Evolutionary conservation across 1,140 invertebrate genomes (phyloP).

Genomic region (Theocolax elegans): DNA sequence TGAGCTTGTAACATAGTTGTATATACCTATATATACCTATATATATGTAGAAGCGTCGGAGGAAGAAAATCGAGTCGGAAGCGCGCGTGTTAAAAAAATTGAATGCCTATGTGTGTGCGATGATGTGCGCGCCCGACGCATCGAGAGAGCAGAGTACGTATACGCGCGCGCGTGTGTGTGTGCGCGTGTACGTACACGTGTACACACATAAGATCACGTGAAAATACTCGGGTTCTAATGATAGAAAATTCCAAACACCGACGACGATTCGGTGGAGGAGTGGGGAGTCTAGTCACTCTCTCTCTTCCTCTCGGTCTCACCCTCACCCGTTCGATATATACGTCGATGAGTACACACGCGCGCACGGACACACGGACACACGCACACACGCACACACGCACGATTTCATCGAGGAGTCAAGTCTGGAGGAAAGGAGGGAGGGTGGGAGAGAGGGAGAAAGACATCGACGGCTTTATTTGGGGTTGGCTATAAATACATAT

Average conservation of each 20-base stretch:
- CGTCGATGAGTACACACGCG: too few species aligned
- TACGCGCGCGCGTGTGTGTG: neutral
- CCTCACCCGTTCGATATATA: too few species aligned
- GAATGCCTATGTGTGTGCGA: too few species aligned
- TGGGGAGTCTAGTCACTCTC: slow-evolving; percentile 11
- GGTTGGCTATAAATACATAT: slow-evolving; percentile 45
- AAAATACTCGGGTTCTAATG: slow-evolving; percentile 46
- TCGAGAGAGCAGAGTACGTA: neutral
- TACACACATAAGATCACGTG: slow-evolving; percentile 28
- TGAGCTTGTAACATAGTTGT: slow-evolving; percentile 3
- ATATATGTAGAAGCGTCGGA: too few species aligned
- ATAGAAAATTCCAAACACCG: slow-evolving; percentile 45
- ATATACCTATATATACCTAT: too few species aligned
- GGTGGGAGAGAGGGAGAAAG: neutral
- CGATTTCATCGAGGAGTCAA: slow-evolving; percentile 36
- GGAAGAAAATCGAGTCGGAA: too few species aligned
- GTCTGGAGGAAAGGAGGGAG: slow-evolving; percentile 5
- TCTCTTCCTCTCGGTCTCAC: slow-evolving; percentile 35
- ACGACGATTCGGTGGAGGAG: slow-evolving; percentile 29
- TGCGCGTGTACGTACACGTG: neutral
- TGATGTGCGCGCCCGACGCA: too few species aligned
- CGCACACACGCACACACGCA: too few species aligned
- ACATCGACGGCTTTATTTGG: slow-evolving; percentile 42
- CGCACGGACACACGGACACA: too few species aligned
- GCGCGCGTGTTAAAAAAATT: too few species aligned